Conservation (phyloP, 2,113 vertebrate genomes). For the Lophura nycthemera region DNA sequence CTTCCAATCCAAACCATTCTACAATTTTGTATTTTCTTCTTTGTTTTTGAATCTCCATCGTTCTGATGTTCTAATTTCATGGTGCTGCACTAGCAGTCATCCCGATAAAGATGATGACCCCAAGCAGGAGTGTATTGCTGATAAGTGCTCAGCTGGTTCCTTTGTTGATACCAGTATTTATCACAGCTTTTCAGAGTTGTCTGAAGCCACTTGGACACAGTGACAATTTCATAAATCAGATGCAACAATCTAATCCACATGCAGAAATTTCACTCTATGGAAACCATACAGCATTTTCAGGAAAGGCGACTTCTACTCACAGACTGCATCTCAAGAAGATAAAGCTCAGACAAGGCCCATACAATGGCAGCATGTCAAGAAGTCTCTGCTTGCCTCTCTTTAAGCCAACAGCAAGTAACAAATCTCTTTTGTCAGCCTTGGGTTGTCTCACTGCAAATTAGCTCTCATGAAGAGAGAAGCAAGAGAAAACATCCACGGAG, state of each 20-base stretch:
- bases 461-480: not conserved
- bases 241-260: not conserved
- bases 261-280: not conserved
- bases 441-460: conserved; percentile 21
- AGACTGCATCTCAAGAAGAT: not conserved
- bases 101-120: not conserved
- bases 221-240: not conserved
- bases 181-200: not conserved
- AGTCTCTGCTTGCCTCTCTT: not conserved
- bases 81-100: not conserved
- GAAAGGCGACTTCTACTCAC: not conserved
- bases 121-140: fast-evolving
- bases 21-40: not conserved
- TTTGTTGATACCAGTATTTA: not conserved
- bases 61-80: not conserved
- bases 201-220: not conserved
- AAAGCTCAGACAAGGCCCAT: not conserved
- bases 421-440: conserved; percentile 7
- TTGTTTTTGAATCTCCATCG: not conserved
- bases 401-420: not conserved
- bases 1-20: too few species aligned
- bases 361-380: not conserved
- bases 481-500: conserved; percentile 1
- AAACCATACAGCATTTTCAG: not conserved
- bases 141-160: not conserved